Percentiles rank a stretch among this genome's conserved stretches.
Conservation (phyloP, 1,140 invertebrate genomes). For the Camponotus vicinus region DNA sequence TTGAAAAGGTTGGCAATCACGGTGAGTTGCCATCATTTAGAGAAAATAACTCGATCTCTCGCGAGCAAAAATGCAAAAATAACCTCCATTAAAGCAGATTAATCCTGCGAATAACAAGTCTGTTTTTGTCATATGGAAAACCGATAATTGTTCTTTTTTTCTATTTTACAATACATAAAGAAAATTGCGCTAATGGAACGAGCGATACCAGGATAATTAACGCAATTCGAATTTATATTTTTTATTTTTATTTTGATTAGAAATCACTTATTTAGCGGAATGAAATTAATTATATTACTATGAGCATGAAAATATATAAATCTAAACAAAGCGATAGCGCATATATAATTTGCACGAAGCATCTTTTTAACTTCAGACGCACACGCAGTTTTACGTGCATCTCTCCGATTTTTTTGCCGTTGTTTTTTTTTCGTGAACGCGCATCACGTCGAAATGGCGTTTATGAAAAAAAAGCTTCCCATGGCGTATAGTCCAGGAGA, state of each 20-base stretch:
- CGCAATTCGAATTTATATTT: not conserved
- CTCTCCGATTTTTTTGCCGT: not conserved
- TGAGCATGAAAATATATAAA: not conserved
- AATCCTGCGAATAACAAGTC: constrained; percentile 25
- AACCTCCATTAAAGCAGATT: constrained; percentile 47
- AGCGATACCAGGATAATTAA: not conserved
- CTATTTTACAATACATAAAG: not conserved
- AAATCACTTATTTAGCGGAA: not conserved
- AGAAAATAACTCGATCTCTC: constrained; percentile 20
- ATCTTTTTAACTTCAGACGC: not conserved
- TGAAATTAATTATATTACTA: not conserved
- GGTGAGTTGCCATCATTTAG: constrained; percentile 30
- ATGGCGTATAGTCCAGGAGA: not conserved
- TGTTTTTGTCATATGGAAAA: constrained; percentile 16
- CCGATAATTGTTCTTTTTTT: constrained; percentile 24
- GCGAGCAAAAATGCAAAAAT: constrained; percentile 29
- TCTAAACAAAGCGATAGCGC: not conserved
- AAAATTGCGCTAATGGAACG: not conserved
- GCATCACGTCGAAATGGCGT: not conserved
- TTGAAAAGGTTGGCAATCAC: constrained; percentile 44
- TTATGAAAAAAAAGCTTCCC: constrained; percentile 36
- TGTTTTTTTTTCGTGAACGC: not conserved
- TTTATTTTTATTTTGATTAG: no score
- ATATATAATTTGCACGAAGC: not conserved
- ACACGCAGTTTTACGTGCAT: not conserved